These are phyloP conservation scores for Drosophila willistoni DNA, from an alignment of 1,140 invertebrate species.

Conservation along the genomic window DNA sequence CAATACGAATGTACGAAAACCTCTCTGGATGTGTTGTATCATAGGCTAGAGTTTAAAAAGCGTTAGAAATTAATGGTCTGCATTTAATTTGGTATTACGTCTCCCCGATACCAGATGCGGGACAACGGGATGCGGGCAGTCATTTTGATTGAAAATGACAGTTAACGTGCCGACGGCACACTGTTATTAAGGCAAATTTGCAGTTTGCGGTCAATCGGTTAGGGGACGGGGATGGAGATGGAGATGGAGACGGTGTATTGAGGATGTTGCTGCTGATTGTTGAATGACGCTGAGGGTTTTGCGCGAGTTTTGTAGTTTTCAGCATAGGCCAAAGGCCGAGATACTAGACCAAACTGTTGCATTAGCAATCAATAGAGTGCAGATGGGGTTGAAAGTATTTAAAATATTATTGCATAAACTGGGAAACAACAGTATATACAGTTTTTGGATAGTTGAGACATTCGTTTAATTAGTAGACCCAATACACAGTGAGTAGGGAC, in stretches of 20 bases:
- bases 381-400: not conserved
- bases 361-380: too few relatives aligned
- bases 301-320: slow-evolving; percentile 38
- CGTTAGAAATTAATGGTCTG: slow-evolving; percentile 61
- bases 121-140: slow-evolving; percentile 8
- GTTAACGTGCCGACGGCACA: slow-evolving; percentile 56
- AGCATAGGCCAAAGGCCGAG: slow-evolving; percentile 44
- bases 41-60: slow-evolving; percentile 71
- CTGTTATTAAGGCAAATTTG: slow-evolving; percentile 68
- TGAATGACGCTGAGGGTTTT: slow-evolving; percentile 39
- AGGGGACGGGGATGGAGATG: not conserved
- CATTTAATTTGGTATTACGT: slow-evolving; percentile 51
- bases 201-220: slow-evolving; percentile 56
- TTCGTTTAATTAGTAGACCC: slow-evolving; percentile 57
- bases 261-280: slow-evolving; percentile 11
- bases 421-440: not conserved
- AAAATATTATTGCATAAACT: not conserved
- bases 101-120: slow-evolving; percentile 3
- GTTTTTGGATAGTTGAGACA: not conserved
- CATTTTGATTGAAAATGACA: slow-evolving; percentile 66
- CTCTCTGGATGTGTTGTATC: slow-evolving; percentile 31
- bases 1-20: slow-evolving; percentile 25
- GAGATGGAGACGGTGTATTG: slow-evolving; percentile 6
- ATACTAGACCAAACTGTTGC: not conserved
- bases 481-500: slow-evolving; percentile 10